Percentiles rank a stretch among this genome's conserved stretches.
phyloP scores from a whole-genome alignment of 2,888 invertebrate species.

The Rhamnusium bicolor region DNA sequence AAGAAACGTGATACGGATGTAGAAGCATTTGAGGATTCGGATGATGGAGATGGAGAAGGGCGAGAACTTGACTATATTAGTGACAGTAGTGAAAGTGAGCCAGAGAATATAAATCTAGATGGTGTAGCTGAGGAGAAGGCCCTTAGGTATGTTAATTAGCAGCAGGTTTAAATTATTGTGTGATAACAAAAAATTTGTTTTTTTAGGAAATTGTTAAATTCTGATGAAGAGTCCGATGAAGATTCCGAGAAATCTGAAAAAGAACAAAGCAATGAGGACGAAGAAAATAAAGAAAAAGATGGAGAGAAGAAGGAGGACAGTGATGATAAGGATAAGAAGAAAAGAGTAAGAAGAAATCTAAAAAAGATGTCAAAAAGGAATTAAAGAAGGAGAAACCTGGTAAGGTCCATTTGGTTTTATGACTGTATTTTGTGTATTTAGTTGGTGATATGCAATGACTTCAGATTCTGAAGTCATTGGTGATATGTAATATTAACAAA shows the following conservation, averaged over 20 bases:
- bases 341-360: conserved; percentile 74
- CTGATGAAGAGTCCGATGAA: conserved; percentile 90
- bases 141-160: conserved; percentile 70
- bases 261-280: conserved; percentile 79
- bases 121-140: conserved; percentile 85
- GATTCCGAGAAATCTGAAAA: conserved; percentile 86
- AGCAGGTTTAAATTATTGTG: neutral
- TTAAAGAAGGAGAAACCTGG: conserved; percentile 58
- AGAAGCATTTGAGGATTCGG: conserved; percentile 96
- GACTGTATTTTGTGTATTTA: too few relatives aligned
- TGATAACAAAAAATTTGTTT: neutral
- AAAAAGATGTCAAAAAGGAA: conserved; percentile 76
- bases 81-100: conserved; percentile 83
- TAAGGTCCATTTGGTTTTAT: too few relatives aligned
- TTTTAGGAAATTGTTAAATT: conserved; percentile 84
- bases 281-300: conserved; percentile 81
- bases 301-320: conserved; percentile 74
- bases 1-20: conserved; percentile 87
- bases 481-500: too few relatives aligned
- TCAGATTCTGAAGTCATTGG: too few relatives aligned
- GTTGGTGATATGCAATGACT: too few relatives aligned
- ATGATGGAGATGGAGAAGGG: conserved; percentile 97
- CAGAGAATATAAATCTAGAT: conserved; percentile 83
- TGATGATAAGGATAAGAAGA: conserved; percentile 78
- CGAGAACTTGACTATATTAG: conserved; percentile 94